These are phyloP conservation scores for Solea senegalensis DNA, from an alignment of 2,113 vertebrate genomes.

Conservation along the genomic window DNA sequence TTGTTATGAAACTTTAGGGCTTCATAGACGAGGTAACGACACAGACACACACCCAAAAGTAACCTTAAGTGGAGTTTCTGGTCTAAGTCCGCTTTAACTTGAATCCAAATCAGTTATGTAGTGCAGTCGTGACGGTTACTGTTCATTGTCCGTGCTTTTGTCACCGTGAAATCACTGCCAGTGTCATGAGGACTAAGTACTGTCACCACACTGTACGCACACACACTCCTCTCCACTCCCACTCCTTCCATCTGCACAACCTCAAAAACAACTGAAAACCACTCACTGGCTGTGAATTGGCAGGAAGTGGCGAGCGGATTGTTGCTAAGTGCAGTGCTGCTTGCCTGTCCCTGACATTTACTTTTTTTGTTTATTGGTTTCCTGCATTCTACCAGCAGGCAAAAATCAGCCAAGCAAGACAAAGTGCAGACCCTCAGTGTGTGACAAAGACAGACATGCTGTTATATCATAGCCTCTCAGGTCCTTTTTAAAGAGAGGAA, in stretches of 20 bases:
- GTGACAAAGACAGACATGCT: slow-evolving; percentile 35
- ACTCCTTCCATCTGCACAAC: slow-evolving; percentile 18
- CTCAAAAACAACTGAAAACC: slow-evolving; percentile 54
- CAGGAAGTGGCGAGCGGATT: slow-evolving; percentile 60
- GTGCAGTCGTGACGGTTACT: slow-evolving; percentile 14
- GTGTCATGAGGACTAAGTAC: slow-evolving; percentile 11
- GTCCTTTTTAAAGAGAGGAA: neutral
- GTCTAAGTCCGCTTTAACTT: no score
- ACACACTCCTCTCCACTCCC: slow-evolving; percentile 11
- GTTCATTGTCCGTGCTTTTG: slow-evolving; percentile 29
- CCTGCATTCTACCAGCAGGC: slow-evolving; percentile 55
- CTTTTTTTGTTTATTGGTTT: slow-evolving; percentile 27
- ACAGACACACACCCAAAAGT: no score
- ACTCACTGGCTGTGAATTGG: slow-evolving; percentile 56
- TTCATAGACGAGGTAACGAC: no score
- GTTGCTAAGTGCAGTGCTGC: slow-evolving; percentile 62
- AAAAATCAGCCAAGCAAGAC: slow-evolving; percentile 46
- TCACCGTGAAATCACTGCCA: slow-evolving; percentile 40
- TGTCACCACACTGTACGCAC: slow-evolving; percentile 12
- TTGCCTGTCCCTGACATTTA: slow-evolving; percentile 70
- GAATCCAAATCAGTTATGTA: neutral
- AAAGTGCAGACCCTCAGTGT: slow-evolving; percentile 34
- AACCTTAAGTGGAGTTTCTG: no score
- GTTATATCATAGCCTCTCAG: slow-evolving; percentile 31
- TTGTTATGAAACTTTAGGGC: no score